Evolutionary conservation across 1,140 invertebrate species (phyloP), one percentile per base, ranked within the genome.

Genomic region (Radopholus similis): DNA sequence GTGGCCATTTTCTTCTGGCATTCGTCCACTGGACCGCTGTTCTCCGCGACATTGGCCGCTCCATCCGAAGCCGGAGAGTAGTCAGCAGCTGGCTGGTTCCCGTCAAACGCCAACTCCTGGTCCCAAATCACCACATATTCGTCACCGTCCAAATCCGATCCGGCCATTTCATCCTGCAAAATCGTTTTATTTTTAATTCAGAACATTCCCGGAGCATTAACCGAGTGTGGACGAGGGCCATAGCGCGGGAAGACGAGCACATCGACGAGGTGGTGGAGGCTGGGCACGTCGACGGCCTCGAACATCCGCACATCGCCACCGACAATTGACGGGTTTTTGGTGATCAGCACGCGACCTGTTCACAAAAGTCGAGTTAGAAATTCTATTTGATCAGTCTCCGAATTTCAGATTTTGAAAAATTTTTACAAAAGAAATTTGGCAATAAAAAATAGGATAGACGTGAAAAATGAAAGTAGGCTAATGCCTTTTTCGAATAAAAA

Each of bases 261-360:
- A 70, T 85, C 84, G 30, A 68, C 64, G 13, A 85, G 68, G 59
- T 85, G 80, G 47, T 71, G 65, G 13, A 85, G 67, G 15, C 68
- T 71, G 0, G 78, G 75, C 5, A 81, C 56, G 71, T 83, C 76
- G 44, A 85, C 72, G 18, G 83, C 80, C 26, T 83, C 72, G 42
- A 85, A 78, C 40, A 83, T 83, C 64, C 84, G 73, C 11, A 84
- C 78, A 75, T 85, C 84, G 21, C 84, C 84, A 4, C 82, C 74
- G 64, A 84, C 81, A 40, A 84, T 77, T 51, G 80, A 83, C 13
- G 84, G 84, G 74, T 82, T 84, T 67, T 85, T 84, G 3, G 83
- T 83, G 32, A 83, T 76, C 57, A 84, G 38, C n/a, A 84, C 75
- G 4, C 56, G 66, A 2, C 76, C 76, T 72, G 38, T n/a, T n/a